Percentiles rank a stretch among this genome's conserved stretches.
Evolutionary conservation across 2,888 invertebrate genomes (phyloP).

Genomic region (Phymatocera aterrima): DNA sequence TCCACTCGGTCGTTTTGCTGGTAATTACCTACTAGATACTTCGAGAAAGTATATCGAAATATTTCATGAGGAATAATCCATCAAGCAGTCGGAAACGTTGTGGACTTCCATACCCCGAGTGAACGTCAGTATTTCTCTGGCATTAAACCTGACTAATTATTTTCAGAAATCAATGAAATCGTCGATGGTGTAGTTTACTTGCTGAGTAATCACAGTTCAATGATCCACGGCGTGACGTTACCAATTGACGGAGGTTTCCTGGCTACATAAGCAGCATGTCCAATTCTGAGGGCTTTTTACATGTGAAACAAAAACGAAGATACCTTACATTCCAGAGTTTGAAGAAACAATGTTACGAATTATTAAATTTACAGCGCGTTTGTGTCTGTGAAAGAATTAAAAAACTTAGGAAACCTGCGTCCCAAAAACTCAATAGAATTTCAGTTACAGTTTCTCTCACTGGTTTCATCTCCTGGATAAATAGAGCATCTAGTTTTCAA

Average conservation of each 20-base stretch:
- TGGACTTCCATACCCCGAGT: not conserved
- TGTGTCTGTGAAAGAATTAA: not conserved
- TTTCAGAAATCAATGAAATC: conserved; percentile 87
- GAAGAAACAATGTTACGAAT: not conserved
- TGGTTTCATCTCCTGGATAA: not conserved
- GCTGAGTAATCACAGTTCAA: conserved; percentile 86
- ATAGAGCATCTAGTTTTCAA: not conserved
- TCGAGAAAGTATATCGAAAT: not conserved
- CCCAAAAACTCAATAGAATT: too few relatives aligned
- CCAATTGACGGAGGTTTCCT: conserved; percentile 90
- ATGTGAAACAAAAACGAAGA: not conserved
- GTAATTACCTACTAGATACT: conserved; percentile 72
- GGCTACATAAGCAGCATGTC: conserved; percentile 60
- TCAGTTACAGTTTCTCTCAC: not conserved
- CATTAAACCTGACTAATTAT: not conserved
- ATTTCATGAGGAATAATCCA: too few relatives aligned
- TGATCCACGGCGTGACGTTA: conserved; percentile 87
- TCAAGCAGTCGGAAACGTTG: not conserved
- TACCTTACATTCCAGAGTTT: not conserved
- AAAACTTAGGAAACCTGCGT: too few relatives aligned
- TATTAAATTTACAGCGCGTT: not conserved
- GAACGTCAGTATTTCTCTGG: not conserved
- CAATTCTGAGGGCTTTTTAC: not conserved
- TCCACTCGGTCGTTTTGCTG: conserved; percentile 86
- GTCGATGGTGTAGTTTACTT: conserved; percentile 88